Conservation (phyloP, 1,140 invertebrate species). For the Drosophila littoralis region DNA sequence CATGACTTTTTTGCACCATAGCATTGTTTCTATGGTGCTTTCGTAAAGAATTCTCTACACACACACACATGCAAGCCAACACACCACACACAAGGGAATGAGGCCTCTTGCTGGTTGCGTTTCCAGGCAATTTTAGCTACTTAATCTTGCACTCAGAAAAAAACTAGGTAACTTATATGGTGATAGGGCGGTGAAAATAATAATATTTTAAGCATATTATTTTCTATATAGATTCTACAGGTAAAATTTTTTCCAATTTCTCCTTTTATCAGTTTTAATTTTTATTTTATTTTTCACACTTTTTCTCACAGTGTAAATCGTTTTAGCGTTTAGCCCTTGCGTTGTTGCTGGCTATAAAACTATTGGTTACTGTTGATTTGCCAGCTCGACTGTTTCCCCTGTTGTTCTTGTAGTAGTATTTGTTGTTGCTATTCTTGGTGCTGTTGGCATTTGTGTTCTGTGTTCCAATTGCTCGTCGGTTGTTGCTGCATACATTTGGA, state of each 20-base stretch:
- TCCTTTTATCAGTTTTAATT: too few species aligned
- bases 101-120: conserved; percentile 36
- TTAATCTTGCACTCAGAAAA: conserved; percentile 46
- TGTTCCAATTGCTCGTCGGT: conserved; percentile 33
- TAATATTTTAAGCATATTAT: neutral
- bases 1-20: conserved; percentile 49
- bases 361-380: conserved; percentile 52
- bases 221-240: neutral
- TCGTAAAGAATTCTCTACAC: conserved; percentile 14
- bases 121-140: conserved; percentile 66
- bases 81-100: conserved; percentile 25
- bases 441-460: conserved; percentile 29
- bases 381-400: conserved; percentile 20
- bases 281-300: neutral
- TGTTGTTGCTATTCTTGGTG: conserved; percentile 16
- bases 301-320: conserved; percentile 34
- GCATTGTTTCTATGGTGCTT: conserved; percentile 58
- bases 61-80: neutral
- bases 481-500: conserved; percentile 25
- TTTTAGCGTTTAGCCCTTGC: conserved; percentile 39
- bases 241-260: neutral
- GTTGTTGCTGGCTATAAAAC: conserved; percentile 67
- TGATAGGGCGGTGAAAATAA: too few species aligned
- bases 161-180: neutral
- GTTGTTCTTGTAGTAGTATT: conserved; percentile 42